Base-by-base conservation (phyloP, 53 echinoderm and acorn worm genomes). In the Mesocentrotus franciscanus region DNA sequence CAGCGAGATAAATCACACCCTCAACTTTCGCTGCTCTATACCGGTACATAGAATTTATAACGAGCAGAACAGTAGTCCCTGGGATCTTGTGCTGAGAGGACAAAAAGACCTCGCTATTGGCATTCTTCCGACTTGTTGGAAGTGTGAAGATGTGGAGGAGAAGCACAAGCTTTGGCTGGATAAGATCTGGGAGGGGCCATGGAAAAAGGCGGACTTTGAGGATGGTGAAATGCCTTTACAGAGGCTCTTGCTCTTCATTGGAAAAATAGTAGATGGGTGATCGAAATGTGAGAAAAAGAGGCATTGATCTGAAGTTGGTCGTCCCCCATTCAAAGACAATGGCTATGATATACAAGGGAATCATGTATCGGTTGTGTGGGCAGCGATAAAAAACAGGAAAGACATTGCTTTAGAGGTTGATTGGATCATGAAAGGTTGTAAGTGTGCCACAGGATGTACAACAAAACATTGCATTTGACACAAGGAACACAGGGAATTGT, bases 221-320 rank as follows among this genome's bases (percentile, higher is more conserved):
- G 90, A 90, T 59, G 90, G 90, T 22, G 90, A 55, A 26, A 90
- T 90, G 90, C 90, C 90, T 90, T 56, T 56, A 90, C 49, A 49
- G 89, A 89, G 13, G 15, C 90, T 56, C 90, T 90, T 27, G 27
- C 56, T 56, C 57, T 90, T 18, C 90, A 90, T 56, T 59, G 60
- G 60, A 18, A 57, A 59, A 55, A 59, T 11, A 20, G 90, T 57
- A 57, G 55, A 57, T 90, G 90, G 90, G 90, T 90, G 13, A 49
- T 24, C 27, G 26, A 90, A 57, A 16, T 59, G 58, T 90, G 90
- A 59, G 0, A 29, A 29, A 59, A 60, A 59, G n/a, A 56, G 56
- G 4, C 57, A 57, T 10, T 8, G 13, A 26, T 90, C 60, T 57
- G 12, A n/a, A 49, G 90, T 57, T 29, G 27, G 29, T 55, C 90